Evolutionary conservation across 2,797 vertebrate species (phyloP).

Genomic region (Novumbra hubbsi): DNA sequence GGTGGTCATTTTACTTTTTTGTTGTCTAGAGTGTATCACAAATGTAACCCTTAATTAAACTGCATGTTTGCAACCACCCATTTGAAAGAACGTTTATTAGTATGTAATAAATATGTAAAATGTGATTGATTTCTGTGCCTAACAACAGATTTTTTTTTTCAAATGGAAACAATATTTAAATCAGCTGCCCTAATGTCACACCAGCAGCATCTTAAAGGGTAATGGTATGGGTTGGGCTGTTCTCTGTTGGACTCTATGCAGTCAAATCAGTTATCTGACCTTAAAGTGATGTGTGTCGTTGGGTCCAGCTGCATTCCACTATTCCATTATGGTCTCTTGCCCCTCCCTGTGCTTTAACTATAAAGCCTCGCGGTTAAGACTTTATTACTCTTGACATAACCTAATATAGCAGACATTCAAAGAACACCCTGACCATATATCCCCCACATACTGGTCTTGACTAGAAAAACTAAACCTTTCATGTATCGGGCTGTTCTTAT

Average conservation of each 20-base stretch:
- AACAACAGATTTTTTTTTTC: not conserved
- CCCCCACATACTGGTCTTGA: too few species aligned
- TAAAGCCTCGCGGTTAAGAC: not conserved
- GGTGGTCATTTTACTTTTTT: not conserved
- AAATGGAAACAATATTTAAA: conserved; percentile 5
- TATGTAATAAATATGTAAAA: not conserved
- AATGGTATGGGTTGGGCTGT: too few species aligned
- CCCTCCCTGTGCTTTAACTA: conserved; percentile 1
- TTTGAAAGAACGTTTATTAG: not conserved
- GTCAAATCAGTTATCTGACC: too few species aligned
- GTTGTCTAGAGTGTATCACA: not conserved
- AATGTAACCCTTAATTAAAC: not conserved
- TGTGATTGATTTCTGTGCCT: not conserved
- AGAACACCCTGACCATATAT: too few species aligned
- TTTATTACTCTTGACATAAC: conserved; percentile 16
- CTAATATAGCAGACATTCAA: too few species aligned
- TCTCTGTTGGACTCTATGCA: too few species aligned
- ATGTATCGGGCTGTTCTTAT: too few species aligned
- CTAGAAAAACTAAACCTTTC: too few species aligned
- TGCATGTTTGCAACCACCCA: not conserved
- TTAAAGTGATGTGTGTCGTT: too few species aligned
- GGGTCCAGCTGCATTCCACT: not conserved
- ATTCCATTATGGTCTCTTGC: not conserved
- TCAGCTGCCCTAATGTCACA: not conserved
- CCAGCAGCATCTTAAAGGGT: too few species aligned